Percentiles rank a stretch among this genome's conserved stretches.
These are phyloP conservation scores for Pteria penguin DNA, from an alignment of 2,888 invertebrate genomes.

Conservation along the genomic window DNA sequence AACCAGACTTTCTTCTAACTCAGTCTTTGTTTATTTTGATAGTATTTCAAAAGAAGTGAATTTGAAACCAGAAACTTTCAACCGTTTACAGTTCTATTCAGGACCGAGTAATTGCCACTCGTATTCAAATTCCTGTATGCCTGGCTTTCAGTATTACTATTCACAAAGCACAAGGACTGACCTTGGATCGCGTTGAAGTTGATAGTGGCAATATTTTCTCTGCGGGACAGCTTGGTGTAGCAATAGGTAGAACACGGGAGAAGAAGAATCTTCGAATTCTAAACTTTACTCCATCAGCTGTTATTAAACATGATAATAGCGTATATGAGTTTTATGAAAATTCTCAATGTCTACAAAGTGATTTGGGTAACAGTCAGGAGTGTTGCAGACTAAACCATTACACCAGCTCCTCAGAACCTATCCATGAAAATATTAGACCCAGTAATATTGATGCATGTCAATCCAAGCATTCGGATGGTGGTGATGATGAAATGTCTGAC, in stretches of 20 bases:
- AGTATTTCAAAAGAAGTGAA: conserved; percentile 1
- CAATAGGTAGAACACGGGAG: conserved; percentile 1
- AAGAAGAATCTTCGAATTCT: conserved; percentile 8
- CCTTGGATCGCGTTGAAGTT: conserved; percentile 8
- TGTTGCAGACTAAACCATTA: background rate
- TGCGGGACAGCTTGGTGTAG: conserved; percentile 18
- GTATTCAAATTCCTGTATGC: conserved; percentile 34
- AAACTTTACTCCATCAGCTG: background rate
- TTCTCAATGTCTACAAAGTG: background rate
- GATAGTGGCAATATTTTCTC: conserved; percentile 16
- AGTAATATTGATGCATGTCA: background rate
- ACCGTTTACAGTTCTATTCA: conserved; percentile 12
- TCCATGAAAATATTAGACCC: no score
- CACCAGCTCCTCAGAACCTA: no score
- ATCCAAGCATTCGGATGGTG: background rate
- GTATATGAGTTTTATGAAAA: background rate
- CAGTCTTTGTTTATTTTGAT: conserved; percentile 18
- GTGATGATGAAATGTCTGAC: conserved; percentile 18
- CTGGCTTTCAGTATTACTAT: conserved; percentile 34
- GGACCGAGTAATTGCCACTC: conserved; percentile 13
- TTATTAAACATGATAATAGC: conserved; percentile 7
- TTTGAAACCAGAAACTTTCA: conserved; percentile 16
- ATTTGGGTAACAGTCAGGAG: background rate
- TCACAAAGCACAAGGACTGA: conserved; percentile 37
- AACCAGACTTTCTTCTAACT: background rate